Evolutionary conservation across 2,797 vertebrate genomes (phyloP).

Genomic region (Sebastes matsubarae): DNA sequence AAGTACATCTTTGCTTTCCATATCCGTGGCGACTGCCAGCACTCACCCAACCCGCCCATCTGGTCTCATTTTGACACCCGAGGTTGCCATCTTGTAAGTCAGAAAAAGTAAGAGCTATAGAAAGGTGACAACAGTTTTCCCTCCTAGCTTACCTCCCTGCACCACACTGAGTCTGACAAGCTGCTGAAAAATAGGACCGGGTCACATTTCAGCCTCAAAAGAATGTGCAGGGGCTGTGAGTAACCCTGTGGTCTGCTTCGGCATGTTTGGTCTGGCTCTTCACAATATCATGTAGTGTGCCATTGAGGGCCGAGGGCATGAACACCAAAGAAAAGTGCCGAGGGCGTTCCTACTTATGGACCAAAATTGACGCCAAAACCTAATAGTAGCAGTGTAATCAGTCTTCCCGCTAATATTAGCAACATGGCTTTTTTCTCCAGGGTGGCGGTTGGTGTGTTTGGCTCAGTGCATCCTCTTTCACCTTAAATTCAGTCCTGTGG

Average conservation of each 20-base stretch:
- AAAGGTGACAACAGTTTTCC: conserved; percentile 80
- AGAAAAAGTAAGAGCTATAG: conserved; percentile 69
- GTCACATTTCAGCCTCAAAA: conserved; percentile 79
- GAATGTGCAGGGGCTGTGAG: conserved; percentile 80
- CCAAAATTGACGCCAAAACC: conserved; percentile 67
- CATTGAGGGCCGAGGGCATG: conserved; percentile 71
- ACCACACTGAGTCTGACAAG: conserved; percentile 81
- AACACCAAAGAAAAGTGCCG: conserved; percentile 72
- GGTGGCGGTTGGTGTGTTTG: conserved; percentile 69
- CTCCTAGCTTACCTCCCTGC: conserved; percentile 75
- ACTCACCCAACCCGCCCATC: conserved; percentile 44
- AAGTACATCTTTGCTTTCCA: conserved; percentile 53
- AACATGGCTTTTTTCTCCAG: conserved; percentile 61
- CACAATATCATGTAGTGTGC: conserved; percentile 76
- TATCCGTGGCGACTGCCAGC: conserved; percentile 38
- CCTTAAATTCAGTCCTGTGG: conserved; percentile 62
- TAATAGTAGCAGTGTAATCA: conserved; percentile 77
- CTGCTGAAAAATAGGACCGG: conserved; percentile 80
- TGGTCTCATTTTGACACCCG: conserved; percentile 62
- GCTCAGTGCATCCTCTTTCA: conserved; percentile 63
- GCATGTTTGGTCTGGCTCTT: conserved; percentile 81
- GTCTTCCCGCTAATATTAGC: conserved; percentile 75
- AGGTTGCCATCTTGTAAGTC: conserved; percentile 64
- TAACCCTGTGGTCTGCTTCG: conserved; percentile 78
- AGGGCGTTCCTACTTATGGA: conserved; percentile 74